Evolutionary conservation across 2,888 invertebrate genomes (phyloP), one percentile per base, ranked within the genome.

Genomic region (Clanis bilineata): DNA sequence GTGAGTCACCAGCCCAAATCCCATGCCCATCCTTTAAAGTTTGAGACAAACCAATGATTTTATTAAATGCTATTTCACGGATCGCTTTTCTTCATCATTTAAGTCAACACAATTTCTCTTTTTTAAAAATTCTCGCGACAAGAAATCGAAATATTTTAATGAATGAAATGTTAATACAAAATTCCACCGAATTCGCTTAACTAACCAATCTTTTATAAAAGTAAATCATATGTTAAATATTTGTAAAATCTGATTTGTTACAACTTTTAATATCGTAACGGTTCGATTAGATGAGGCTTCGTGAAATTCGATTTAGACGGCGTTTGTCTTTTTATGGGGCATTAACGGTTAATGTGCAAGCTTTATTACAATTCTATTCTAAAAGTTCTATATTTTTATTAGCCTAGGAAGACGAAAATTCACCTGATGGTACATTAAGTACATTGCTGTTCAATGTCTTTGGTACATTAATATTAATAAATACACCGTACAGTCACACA

Each of bases 271-370:
- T 36, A 39, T 36, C 7, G n/a, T 22, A 39, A 12, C 7, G 55
- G 38, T 21, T 23, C 12, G 39, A 39, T 22, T 39, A 39, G 7
- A 39, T 22, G 38, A 36, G 54, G 15, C 10, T 22, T 39, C 22
- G 7, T 39, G 15, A 22, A 39, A 47, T 36, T 44, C 22, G 45
- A 45, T 21, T 45, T 57, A 25, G 15, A 15, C 18, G n/a, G 9
- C 18, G 12, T 51, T 47, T 47, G 39, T 18, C 39, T 22, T 12
- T 58, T 58, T 39, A 47, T 58, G 38, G 7, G 15, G 12, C 3
- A 9, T 36, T 18, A 58, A 51, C 23, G 25, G 47, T 12, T 58
- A 47, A 58, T 28, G 18, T 51, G 15, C 51, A 45, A 45, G n/a
- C 22, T 45, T 45, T 45, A 45, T 45, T 45, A 6, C 45, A 25